phyloP scores from a whole-genome alignment of 1,140 invertebrate species.

The Trachymyrmex cornetzi region DNA sequence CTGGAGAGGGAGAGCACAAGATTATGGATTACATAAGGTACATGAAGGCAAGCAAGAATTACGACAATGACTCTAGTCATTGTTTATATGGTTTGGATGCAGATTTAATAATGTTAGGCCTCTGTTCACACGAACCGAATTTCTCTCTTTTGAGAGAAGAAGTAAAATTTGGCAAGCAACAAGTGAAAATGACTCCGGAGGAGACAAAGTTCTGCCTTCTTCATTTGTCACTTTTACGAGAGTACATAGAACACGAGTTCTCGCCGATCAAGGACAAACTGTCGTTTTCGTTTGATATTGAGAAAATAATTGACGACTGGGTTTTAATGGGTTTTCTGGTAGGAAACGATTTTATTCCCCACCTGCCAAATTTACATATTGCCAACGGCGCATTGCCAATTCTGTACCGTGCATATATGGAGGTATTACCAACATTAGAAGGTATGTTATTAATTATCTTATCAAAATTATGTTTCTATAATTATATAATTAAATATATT shows the following conservation, averaged over 20 bases:
- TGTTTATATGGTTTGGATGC: conserved; percentile 98
- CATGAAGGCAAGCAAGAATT: conserved; percentile 92
- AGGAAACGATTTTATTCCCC: conserved; percentile 99
- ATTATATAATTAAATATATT: conserved; percentile 37
- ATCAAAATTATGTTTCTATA: background rate
- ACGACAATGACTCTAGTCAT: conserved; percentile 96
- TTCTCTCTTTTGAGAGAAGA: conserved; percentile 97
- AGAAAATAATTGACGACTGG: conserved; percentile 93
- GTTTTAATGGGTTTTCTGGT: conserved; percentile 98
- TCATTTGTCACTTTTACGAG: conserved; percentile 96
- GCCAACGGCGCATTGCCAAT: conserved; percentile 94
- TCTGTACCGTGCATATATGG: conserved; percentile 96
- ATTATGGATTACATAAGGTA: conserved; percentile 99
- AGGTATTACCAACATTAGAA: conserved; percentile 94
- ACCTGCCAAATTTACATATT: conserved; percentile 97
- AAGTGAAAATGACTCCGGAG: conserved; percentile 91
- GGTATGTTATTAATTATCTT: conserved; percentile 86
- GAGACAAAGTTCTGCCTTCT: conserved; percentile 97
- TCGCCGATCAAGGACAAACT: conserved; percentile 90
- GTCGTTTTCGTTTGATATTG: conserved; percentile 86
- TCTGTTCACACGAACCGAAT: conserved; percentile 97
- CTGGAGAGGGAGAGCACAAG: conserved; percentile 99
- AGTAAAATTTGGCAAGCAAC: conserved; percentile 91
- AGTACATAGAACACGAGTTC: conserved; percentile 98
- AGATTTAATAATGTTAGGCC: conserved; percentile 97